These are phyloP conservation scores for Mormyrops attenuatus DNA, from an alignment of 2,797 vertebrate species.

Conservation along the genomic window DNA sequence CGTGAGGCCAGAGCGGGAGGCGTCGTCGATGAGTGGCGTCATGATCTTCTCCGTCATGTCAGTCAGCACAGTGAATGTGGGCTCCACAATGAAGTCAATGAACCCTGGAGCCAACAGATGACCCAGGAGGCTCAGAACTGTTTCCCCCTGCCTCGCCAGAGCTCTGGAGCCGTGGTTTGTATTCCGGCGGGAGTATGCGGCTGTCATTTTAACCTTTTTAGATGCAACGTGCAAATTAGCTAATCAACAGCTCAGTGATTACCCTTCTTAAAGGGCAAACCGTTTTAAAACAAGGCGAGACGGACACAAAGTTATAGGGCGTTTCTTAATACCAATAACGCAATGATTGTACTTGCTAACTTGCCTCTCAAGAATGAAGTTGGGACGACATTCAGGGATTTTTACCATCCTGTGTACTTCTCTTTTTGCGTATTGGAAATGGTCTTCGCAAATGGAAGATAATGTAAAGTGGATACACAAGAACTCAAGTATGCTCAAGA, in stretches of 20 bases:
- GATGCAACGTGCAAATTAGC: neutral
- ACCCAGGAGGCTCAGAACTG: neutral
- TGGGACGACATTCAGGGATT: neutral
- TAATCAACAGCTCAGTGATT: neutral
- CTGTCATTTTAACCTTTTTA: neutral
- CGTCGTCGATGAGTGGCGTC: constrained; percentile 77
- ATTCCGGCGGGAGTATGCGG: neutral
- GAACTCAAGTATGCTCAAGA: neutral
- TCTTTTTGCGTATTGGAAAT: neutral
- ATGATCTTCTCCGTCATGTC: constrained; percentile 92
- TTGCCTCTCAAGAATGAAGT: neutral
- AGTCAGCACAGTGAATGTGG: constrained; percentile 84
- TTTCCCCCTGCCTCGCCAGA: neutral
- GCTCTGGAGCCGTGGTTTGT: neutral
- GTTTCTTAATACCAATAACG: neutral
- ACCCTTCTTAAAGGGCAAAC: neutral
- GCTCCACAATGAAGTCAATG: constrained; percentile 95
- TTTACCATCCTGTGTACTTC: neutral
- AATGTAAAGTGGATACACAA: neutral
- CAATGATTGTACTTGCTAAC: neutral
- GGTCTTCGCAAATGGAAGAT: neutral
- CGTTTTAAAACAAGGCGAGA: neutral
- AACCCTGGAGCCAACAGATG: constrained; percentile 65
- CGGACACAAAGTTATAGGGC: neutral
- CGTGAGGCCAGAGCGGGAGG: constrained; percentile 59